phyloP scores from a whole-genome alignment of 2,888 invertebrate species.

The Cosmopolites sordidus region DNA sequence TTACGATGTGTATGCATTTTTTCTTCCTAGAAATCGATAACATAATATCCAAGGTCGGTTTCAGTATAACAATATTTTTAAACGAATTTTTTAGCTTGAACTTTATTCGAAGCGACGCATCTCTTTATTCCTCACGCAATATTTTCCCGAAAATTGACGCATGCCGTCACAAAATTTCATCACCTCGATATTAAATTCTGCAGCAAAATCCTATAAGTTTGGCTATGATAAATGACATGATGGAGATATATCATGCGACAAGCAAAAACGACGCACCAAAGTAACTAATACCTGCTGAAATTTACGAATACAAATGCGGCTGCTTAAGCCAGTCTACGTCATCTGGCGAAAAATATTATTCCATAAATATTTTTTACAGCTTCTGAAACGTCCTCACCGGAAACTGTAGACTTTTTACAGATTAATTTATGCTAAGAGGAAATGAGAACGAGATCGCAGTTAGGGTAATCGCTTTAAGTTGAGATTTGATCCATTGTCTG shows the following conservation, averaged over 20 bases:
- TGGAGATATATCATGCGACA: background rate
- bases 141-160: background rate
- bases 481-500: no score
- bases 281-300: slow-evolving; percentile 5
- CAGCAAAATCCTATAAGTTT: background rate
- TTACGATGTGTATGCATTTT: no score
- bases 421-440: slow-evolving; percentile 8
- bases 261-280: background rate
- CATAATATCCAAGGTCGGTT: no score
- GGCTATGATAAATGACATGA: slow-evolving; percentile 3
- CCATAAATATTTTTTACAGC: slow-evolving; percentile 9
- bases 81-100: no score
- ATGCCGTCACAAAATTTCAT: background rate
- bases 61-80: no score
- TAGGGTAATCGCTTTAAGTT: slow-evolving; percentile 4
- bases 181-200: slow-evolving; percentile 2
- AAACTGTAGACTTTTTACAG: slow-evolving; percentile 7
- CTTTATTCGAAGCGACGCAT: no score
- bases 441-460: slow-evolving; percentile 8
- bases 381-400: slow-evolving; percentile 1
- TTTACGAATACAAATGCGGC: slow-evolving; percentile 3
- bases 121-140: background rate
- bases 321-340: slow-evolving; percentile 2
- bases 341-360: background rate
- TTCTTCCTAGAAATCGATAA: no score